These are phyloP conservation scores for Pantherophis alleghaniensis DNA, from an alignment of 2,797 vertebrate species.

Conservation along the genomic window DNA sequence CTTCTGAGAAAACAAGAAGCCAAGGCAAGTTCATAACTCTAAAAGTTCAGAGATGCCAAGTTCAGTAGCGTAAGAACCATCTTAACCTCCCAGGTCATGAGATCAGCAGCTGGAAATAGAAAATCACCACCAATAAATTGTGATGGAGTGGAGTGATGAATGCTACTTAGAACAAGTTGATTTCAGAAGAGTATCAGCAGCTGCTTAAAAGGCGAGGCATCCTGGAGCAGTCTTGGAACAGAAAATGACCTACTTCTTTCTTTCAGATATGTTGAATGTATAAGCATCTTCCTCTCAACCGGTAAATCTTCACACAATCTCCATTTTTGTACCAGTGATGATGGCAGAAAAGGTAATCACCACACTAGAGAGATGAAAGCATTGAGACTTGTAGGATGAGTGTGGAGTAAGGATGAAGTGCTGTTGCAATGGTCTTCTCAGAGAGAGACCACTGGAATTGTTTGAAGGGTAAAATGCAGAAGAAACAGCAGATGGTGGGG, in stretches of 20 bases:
- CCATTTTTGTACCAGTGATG: slow-evolving; percentile 42
- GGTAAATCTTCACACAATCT: slow-evolving; percentile 38
- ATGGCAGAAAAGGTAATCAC: slow-evolving; percentile 38
- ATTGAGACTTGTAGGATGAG: slow-evolving; percentile 35
- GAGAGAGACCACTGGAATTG: neutral
- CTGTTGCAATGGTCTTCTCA: neutral
- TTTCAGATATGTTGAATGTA: slow-evolving; percentile 21
- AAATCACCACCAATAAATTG: slow-evolving; percentile 69
- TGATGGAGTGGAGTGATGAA: slow-evolving; percentile 64
- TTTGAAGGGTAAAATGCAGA: neutral
- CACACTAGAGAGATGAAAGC: slow-evolving; percentile 31
- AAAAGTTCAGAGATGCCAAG: slow-evolving; percentile 64
- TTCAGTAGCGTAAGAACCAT: slow-evolving; percentile 70
- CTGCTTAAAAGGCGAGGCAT: slow-evolving; percentile 42
- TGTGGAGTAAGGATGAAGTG: neutral
- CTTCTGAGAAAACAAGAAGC: slow-evolving; percentile 4
- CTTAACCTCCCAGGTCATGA: slow-evolving; percentile 64
- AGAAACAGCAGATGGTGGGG: neutral
- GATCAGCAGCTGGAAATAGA: slow-evolving; percentile 69
- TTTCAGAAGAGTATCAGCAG: slow-evolving; percentile 66
- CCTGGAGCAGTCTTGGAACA: slow-evolving; percentile 54
- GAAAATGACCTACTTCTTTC: slow-evolving; percentile 22
- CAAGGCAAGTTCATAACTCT: slow-evolving; percentile 49
- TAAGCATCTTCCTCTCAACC: slow-evolving; percentile 33
- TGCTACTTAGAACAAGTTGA: slow-evolving; percentile 62